A percentile compares a stretch with the other conserved stretches of the same genome.
Conservation (phyloP, 2,797 vertebrate species). For the Megalops cyprinoides region DNA sequence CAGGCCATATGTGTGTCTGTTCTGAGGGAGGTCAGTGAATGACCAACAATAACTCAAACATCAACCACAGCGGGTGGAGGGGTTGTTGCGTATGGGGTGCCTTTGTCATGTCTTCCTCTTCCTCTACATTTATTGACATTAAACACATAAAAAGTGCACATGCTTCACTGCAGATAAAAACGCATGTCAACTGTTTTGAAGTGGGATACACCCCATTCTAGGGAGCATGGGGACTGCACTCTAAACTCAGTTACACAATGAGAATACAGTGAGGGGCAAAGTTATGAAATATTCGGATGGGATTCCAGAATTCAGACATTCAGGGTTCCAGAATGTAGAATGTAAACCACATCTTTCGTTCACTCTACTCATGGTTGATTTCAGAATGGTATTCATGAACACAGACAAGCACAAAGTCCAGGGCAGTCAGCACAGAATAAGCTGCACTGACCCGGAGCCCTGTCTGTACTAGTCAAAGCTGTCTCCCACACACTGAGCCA, state of each 20-base stretch:
- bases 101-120: no score
- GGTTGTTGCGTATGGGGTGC: no score
- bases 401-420: background rate
- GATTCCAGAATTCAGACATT: background rate
- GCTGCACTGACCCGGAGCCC: conserved; percentile 1
- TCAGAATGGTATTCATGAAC: background rate
- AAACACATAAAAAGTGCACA: background rate
- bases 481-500: no score
- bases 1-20: conserved; percentile 10
- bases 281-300: background rate
- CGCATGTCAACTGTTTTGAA: background rate
- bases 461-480: conserved; percentile 4
- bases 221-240: no score
- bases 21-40: background rate
- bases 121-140: no score
- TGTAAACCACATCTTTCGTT: background rate
- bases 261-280: background rate
- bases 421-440: conserved; percentile 6
- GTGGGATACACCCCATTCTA: background rate
- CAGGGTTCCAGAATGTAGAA: background rate
- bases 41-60: conserved; percentile 11
- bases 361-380: background rate
- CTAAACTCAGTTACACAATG: background rate
- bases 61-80: no score
- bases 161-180: background rate